Percentiles rank a stretch among this genome's conserved stretches.
These are phyloP conservation scores for Baccha elongata DNA, from an alignment of 2,888 invertebrate genomes.

Conservation along the genomic window DNA sequence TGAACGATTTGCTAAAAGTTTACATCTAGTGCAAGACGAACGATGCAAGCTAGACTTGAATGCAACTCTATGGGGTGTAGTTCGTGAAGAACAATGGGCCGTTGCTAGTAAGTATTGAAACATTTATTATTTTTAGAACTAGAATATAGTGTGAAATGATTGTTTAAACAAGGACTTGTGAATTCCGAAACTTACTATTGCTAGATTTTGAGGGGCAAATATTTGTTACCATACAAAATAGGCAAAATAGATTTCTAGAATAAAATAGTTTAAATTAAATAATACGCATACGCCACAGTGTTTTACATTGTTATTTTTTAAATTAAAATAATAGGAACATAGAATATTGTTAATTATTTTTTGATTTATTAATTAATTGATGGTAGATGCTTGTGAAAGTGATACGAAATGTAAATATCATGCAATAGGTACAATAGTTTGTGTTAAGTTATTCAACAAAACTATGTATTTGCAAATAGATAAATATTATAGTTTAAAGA, in stretches of 20 bases:
- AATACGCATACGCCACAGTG: constrained; percentile 2
- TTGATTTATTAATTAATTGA: too few species aligned
- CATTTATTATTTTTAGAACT: not conserved
- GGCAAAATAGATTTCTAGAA: not conserved
- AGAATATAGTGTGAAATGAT: not conserved
- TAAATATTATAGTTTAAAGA: too few species aligned
- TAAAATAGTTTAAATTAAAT: not conserved
- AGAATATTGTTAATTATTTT: too few species aligned
- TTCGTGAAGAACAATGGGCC: constrained; percentile 77
- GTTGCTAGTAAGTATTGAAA: constrained; percentile 77
- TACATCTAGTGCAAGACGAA: constrained; percentile 74
- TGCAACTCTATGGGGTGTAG: constrained; percentile 77
- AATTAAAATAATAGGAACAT: too few species aligned
- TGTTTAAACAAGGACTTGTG: constrained; percentile 17
- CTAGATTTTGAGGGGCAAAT: too few species aligned
- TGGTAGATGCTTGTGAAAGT: too few species aligned
- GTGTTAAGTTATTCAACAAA: too few species aligned
- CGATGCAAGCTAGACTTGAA: constrained; percentile 77
- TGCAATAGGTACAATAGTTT: too few species aligned
- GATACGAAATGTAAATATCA: too few species aligned
- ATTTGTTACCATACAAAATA: not conserved
- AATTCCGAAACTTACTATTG: too few species aligned
- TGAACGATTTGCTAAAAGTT: constrained; percentile 74
- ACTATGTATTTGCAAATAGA: too few species aligned
- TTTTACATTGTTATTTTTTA: too few species aligned